phyloP scores from a whole-genome alignment of 1,140 invertebrate species.

The Drosophila guanche region DNA sequence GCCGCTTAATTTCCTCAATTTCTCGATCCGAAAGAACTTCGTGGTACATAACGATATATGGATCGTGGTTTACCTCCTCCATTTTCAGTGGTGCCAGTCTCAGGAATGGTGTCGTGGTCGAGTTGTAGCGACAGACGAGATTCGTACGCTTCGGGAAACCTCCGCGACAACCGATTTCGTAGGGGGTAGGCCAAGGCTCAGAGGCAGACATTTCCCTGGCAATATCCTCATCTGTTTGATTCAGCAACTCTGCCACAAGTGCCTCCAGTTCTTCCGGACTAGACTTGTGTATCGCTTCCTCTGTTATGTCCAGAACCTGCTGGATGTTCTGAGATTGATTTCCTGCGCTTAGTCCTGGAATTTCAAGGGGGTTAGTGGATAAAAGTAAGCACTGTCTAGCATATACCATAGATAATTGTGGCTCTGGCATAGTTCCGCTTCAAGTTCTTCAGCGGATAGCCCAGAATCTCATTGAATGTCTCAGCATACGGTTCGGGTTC shows the following conservation, averaged over 20 bases:
- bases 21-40: slow-evolving; percentile 94
- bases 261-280: neutral
- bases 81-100: slow-evolving; percentile 94
- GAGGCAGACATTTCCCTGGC: neutral
- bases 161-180: slow-evolving; percentile 94
- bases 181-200: slow-evolving; percentile 78
- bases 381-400: too few species aligned
- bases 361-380: too few species aligned
- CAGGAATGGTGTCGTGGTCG: slow-evolving; percentile 89
- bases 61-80: slow-evolving; percentile 92
- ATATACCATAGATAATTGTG: slow-evolving; percentile 1
- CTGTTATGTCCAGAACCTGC: neutral
- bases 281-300: neutral
- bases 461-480: slow-evolving; percentile 14
- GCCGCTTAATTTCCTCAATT: slow-evolving; percentile 93
- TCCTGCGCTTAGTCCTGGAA: neutral
- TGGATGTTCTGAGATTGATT: neutral
- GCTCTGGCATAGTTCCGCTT: slow-evolving; percentile 15
- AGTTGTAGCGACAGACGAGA: slow-evolving; percentile 91
- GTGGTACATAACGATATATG: slow-evolving; percentile 94
- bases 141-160: slow-evolving; percentile 42
- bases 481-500: neutral
- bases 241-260: neutral
- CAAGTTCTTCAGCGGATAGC: neutral
- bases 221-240: neutral